phyloP scores from a whole-genome alignment of 2,888 invertebrate species.

The Himalopsyche anomala region DNA sequence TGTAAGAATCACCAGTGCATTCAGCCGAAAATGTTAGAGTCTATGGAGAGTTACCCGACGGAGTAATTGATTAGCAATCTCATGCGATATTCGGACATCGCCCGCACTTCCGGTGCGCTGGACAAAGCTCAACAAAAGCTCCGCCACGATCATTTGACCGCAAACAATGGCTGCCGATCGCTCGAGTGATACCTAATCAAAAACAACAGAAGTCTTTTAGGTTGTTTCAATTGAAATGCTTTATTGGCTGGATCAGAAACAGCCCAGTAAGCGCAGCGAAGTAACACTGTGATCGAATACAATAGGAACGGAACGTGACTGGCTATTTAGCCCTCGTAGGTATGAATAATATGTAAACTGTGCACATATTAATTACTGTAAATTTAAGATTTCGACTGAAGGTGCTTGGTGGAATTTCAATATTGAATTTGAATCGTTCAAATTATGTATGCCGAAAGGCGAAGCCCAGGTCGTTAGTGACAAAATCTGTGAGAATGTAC shows the following conservation, averaged over 20 bases:
- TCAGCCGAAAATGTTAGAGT: not conserved
- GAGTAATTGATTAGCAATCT: slow-evolving; percentile 37
- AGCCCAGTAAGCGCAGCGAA: not conserved
- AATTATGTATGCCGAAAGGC: too few species aligned
- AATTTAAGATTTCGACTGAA: too few species aligned
- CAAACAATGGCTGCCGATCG: slow-evolving; percentile 17
- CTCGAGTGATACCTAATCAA: slow-evolving; percentile 27
- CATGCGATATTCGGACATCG: slow-evolving; percentile 31
- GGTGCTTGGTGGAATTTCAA: too few species aligned
- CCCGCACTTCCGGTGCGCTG: slow-evolving; percentile 31
- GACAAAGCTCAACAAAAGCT: slow-evolving; percentile 7
- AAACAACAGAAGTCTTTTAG: slow-evolving; percentile 32
- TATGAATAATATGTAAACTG: too few species aligned
- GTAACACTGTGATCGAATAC: not conserved
- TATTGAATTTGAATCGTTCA: too few species aligned
- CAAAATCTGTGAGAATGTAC: too few species aligned
- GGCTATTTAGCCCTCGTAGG: not conserved
- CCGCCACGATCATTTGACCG: slow-evolving; percentile 7
- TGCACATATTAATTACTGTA: too few species aligned
- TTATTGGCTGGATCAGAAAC: slow-evolving; percentile 5
- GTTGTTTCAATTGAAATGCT: slow-evolving; percentile 2
- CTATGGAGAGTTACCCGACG: not conserved
- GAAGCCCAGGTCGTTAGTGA: too few species aligned
- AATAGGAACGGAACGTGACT: slow-evolving; percentile 14
- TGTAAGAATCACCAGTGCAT: slow-evolving; percentile 1